Conservation (phyloP, 2,888 invertebrate species). For the Ochropleura plecta region DNA sequence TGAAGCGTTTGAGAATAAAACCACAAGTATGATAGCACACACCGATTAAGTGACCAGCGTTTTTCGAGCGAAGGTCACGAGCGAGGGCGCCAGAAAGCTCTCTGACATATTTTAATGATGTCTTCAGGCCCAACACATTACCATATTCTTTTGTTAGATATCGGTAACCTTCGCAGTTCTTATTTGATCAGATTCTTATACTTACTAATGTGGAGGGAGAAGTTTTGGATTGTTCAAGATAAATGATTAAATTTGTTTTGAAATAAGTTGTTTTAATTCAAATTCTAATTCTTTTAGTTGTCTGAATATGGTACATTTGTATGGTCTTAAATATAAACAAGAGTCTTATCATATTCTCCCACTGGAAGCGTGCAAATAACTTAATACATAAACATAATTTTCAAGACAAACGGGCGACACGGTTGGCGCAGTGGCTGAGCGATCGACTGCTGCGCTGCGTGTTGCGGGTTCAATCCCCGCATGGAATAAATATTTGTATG, state of each 20-base stretch:
- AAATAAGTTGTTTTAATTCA: too few relatives aligned
- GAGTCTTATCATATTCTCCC: too few relatives aligned
- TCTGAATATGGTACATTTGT: too few relatives aligned
- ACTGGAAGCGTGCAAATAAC: too few relatives aligned
- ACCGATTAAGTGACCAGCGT: conserved; percentile 51
- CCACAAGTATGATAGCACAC: conserved; percentile 5
- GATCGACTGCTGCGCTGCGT: too few relatives aligned
- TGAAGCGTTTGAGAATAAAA: background rate
- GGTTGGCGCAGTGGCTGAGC: too few relatives aligned
- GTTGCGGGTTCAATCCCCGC: too few relatives aligned
- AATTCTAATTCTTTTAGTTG: too few relatives aligned
- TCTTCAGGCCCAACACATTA: conserved; percentile 38
- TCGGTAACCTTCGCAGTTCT: conserved; percentile 40
- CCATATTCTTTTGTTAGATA: conserved; percentile 56
- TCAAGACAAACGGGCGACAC: too few relatives aligned
- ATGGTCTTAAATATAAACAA: too few relatives aligned
- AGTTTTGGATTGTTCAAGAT: conserved; percentile 13
- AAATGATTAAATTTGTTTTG: conserved; percentile 9
- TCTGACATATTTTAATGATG: conserved; percentile 56
- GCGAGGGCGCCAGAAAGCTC: conserved; percentile 51
- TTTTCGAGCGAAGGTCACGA: conserved; percentile 44
- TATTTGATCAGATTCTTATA: conserved; percentile 26
- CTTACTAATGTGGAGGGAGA: background rate
- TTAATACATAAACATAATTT: too few relatives aligned
- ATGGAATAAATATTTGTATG: too few relatives aligned